Conservation (phyloP, 2,888 invertebrate species). For the Conomelus anceps region DNA sequence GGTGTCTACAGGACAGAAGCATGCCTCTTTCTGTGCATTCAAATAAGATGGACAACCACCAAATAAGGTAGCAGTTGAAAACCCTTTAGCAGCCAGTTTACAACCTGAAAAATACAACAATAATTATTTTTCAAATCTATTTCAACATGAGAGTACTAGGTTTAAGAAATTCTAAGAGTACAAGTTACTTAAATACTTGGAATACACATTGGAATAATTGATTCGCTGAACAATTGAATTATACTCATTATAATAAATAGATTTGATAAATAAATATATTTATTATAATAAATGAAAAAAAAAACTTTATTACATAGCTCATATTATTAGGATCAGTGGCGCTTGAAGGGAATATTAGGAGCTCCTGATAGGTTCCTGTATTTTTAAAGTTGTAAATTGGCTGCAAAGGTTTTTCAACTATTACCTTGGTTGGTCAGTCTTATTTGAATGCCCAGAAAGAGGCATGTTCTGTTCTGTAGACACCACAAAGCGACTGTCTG, state of each 20-base stretch:
- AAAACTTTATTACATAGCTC: no score
- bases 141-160: no score
- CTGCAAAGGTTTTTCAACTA: constrained; percentile 81
- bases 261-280: no score
- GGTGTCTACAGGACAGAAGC: constrained; percentile 59
- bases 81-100: constrained; percentile 75
- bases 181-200: no score
- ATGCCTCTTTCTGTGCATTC: constrained; percentile 76
- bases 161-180: no score
- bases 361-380: no score
- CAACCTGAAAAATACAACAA: constrained; percentile 58
- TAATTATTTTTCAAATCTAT: not conserved
- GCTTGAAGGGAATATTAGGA: no score
- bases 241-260: no score
- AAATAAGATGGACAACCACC: constrained; percentile 81
- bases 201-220: no score
- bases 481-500: constrained; percentile 42
- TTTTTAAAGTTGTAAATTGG: constrained; percentile 70
- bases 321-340: no score
- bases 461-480: constrained; percentile 68
- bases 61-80: constrained; percentile 77
- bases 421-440: constrained; percentile 74
- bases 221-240: no score
- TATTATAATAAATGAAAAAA: no score
- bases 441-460: constrained; percentile 75